Evolutionary conservation across 2,888 invertebrate genomes (phyloP).

Genomic region (Spodoptera picta): DNA sequence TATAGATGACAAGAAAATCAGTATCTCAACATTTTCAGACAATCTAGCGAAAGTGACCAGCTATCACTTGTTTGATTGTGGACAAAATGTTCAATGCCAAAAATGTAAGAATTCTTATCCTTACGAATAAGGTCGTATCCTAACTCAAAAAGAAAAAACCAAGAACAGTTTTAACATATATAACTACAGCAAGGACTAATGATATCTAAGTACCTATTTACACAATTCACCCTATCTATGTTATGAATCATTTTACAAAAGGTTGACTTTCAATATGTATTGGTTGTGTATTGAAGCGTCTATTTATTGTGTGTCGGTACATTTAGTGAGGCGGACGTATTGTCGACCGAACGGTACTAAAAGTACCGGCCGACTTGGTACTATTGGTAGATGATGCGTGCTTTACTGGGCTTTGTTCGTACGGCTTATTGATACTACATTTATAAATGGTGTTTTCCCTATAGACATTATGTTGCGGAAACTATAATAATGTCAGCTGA

Average conservation of each 20-base stretch:
- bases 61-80: too few relatives aligned
- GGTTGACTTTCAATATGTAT: conserved; percentile 23
- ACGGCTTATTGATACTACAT: conserved; percentile 7
- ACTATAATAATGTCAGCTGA: too few relatives aligned
- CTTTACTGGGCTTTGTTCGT: conserved; percentile 17
- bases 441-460: conserved; percentile 13
- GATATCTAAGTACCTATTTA: not conserved
- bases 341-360: not conserved
- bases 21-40: too few relatives aligned
- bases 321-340: conserved; percentile 18
- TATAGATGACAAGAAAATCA: too few relatives aligned
- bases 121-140: not conserved
- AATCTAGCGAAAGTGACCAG: too few relatives aligned
- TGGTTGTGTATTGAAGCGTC: conserved; percentile 15
- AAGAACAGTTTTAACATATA: too few relatives aligned
- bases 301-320: conserved; percentile 22
- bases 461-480: too few relatives aligned
- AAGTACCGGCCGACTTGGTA: too few relatives aligned
- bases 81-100: too few relatives aligned
- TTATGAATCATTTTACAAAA: conserved; percentile 12
- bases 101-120: too few relatives aligned
- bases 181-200: not conserved
- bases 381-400: not conserved
- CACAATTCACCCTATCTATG: not conserved
- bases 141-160: not conserved